Evolutionary conservation across 2,888 invertebrate genomes (phyloP), one percentile per base, ranked within the genome.

Genomic region (Lithophane leautieri): DNA sequence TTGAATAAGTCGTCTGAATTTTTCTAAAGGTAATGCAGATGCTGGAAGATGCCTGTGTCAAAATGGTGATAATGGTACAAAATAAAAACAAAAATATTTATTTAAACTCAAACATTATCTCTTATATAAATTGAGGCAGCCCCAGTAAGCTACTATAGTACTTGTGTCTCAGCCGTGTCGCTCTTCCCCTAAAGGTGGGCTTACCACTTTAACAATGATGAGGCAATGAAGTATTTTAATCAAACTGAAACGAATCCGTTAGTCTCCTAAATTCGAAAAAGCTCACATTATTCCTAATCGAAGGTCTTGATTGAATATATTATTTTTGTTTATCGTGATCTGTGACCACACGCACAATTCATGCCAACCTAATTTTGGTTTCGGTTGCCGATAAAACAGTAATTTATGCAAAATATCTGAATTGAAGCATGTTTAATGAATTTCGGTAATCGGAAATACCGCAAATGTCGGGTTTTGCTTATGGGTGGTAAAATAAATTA

Each of bases 371-470:
- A 94, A 94, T 94, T 93, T 92, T 73, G 89, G 90, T 90, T 90
- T 90, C 90, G 90, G 85, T 90, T 84, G 88, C 92, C 90, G 94
- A 95, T 95, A 92, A 93, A 93, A 94, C 93, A 92, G 88, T 92
- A 92, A 94, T 94, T 94, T 94, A 95, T 95, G 94, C 90, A 92
- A 94, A 94, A 93, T 93, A 93, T 92, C 89, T 89, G 87, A 87
- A 92, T 92, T 86, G 85, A 87, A 89, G 90, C 81, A 82, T 82
- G 89, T 87, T 91, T 92, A 94, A 94, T 93, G 92, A 93, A 93
- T 93, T 92, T 94, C 77, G 88, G 88, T 92, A 91, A 95, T 94
- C 95, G 95, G 95, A 95, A 95, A 95, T 95, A 92, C 95, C 95
- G 88, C 93, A 93, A 94, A 91, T 89, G 90, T 82, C 89, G 77